Conservation (phyloP, 35 echinoderm and acorn worm species). For the Acanthaster planci region DNA sequence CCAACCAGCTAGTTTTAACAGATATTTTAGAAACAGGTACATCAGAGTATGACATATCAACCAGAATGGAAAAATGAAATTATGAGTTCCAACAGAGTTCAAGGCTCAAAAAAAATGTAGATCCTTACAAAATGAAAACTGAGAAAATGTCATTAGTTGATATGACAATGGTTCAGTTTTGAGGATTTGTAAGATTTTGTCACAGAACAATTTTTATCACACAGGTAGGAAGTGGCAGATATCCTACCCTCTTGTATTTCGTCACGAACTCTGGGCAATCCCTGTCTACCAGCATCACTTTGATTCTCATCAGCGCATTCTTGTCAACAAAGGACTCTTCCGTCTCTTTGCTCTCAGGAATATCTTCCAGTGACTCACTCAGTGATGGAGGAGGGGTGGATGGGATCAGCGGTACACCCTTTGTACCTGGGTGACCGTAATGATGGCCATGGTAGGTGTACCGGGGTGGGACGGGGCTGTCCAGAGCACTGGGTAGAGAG, state of each 20-base stretch:
- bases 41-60: too few species aligned
- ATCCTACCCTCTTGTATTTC: constrained; percentile 86
- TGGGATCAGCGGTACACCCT: constrained; percentile 32
- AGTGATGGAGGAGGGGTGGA: constrained; percentile 93
- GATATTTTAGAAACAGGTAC: too few species aligned
- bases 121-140: too few species aligned
- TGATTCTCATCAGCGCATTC: constrained; percentile 84
- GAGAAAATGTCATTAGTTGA: too few species aligned
- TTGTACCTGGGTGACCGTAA: constrained; percentile 13
- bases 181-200: too few species aligned
- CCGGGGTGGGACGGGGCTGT: constrained; percentile 40
- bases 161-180: too few species aligned
- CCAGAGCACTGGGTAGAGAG: constrained; percentile 68
- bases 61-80: too few species aligned
- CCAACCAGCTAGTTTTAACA: too few species aligned
- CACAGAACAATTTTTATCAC: too few species aligned
- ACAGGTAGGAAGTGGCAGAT: too few species aligned
- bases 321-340: background rate
- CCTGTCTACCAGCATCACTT: constrained; percentile 76
- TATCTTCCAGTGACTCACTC: constrained; percentile 62
- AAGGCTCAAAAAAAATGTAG: too few species aligned
- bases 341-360: constrained; percentile 18
- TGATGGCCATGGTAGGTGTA: constrained; percentile 36
- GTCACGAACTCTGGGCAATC: constrained; percentile 67
- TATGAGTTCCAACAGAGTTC: too few species aligned